Percentiles rank a stretch among this genome's conserved stretches.
These are phyloP conservation scores for Mormyrus hasselquistii DNA, from an alignment of 2,797 vertebrate species.

Conservation along the genomic window DNA sequence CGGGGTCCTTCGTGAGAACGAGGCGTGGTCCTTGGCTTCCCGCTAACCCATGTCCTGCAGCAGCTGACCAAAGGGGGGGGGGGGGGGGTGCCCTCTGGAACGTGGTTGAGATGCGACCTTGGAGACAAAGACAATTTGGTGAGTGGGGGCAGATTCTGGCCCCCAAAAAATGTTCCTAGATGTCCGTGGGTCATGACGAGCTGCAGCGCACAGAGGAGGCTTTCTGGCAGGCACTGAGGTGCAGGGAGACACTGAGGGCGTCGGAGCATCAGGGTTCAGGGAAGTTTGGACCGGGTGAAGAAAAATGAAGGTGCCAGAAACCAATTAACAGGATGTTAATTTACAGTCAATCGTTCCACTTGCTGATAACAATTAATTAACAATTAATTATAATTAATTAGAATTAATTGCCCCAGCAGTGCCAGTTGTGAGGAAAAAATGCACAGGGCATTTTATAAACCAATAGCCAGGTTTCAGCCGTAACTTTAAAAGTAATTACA, in stretches of 20 bases:
- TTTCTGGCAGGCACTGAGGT: background rate
- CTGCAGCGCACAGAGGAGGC: background rate
- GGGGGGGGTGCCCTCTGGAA: background rate
- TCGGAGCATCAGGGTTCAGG: background rate
- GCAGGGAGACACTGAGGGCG: too few relatives aligned
- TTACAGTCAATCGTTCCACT: background rate
- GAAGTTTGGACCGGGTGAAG: background rate
- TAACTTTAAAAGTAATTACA: background rate
- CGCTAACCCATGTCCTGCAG: background rate
- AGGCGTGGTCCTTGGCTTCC: background rate
- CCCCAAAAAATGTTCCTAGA: background rate
- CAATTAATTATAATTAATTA: background rate
- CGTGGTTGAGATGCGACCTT: background rate
- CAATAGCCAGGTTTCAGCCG: background rate
- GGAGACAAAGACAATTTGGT: background rate
- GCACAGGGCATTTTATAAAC: background rate
- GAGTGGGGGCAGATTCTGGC: background rate
- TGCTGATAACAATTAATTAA: background rate
- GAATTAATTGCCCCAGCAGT: background rate
- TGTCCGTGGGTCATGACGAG: background rate
- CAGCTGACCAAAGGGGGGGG: background rate
- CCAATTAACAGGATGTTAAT: background rate
- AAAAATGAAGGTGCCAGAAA: background rate
- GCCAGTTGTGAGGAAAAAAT: background rate
- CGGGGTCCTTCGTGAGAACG: background rate